Conservation (phyloP, 2,888 invertebrate genomes). For the Sarcophaga subvicina region DNA sequence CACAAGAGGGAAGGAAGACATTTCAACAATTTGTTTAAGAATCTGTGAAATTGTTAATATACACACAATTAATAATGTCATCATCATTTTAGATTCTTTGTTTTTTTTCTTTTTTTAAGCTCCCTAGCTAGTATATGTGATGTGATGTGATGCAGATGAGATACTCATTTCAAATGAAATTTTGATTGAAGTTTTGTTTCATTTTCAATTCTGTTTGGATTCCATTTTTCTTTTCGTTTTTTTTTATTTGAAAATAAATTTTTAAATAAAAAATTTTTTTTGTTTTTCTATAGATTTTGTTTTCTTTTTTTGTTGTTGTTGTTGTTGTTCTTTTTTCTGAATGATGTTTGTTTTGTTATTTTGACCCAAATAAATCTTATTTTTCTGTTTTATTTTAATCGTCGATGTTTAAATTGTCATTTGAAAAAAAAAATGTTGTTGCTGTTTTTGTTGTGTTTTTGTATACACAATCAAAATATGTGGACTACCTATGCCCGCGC, state of each 20-base stretch:
- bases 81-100: conserved; percentile 48
- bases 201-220: background rate
- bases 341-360: background rate
- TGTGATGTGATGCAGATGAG: too few species aligned
- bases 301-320: conserved; percentile 2
- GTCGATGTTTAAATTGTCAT: conserved; percentile 32
- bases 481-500: too few species aligned
- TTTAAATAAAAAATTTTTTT: conserved; percentile 8
- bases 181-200: conserved; percentile 48
- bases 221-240: background rate
- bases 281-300: background rate
- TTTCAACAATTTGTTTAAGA: conserved; percentile 66
- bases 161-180: background rate
- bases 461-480: background rate
- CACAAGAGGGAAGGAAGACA: conserved; percentile 37
- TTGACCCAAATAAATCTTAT: conserved; percentile 53
- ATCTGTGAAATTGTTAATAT: conserved; percentile 68
- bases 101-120: background rate
- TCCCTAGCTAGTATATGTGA: too few species aligned
- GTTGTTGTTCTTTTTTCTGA: background rate
- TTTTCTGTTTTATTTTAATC: conserved; percentile 10
- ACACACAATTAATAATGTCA: conserved; percentile 67
- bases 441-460: background rate
- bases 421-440: background rate
- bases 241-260: conserved; percentile 8